Evolutionary conservation across 1,140 invertebrate species (phyloP), one percentile per base, ranked within the genome.

Genomic region (Bemisia tabaci): DNA sequence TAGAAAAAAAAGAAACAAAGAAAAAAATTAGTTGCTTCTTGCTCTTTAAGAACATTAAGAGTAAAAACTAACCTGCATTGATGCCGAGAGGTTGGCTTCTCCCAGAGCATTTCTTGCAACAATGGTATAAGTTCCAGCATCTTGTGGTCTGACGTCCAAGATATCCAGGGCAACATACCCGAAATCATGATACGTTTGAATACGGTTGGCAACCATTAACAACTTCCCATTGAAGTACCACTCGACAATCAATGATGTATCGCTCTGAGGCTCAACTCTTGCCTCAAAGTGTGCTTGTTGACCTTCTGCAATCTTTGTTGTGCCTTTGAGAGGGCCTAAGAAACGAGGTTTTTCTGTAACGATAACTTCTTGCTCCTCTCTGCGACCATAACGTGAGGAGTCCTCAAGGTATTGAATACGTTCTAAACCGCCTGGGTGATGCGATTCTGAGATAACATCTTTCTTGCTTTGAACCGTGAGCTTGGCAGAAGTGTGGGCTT

Each of bases 251-350:
- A 97, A 86, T 1, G 86, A 89, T 2, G 91, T 79, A 77, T 97
- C 95, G 74, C 85, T 94, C 75, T 93, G 90, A 1, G 95, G 95
- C 74, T 97, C 94, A 59, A 96, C 87, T 66, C 93, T 87, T 58
- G 90, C 91, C 82, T 98, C 95, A 75, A 98, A 98, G 75, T 98
- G 95, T 69, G 94, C 94, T 39, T 91, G 83, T 80, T 98, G 94
- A 12, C 92, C 91, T 81, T 98, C 96, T n/a, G 92, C 84, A 70
- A 98, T 90, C 74, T 93, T 93, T 73, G 88, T 94, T 12, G 92
- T 94, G 25, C 92, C 91, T 76, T 94, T 93, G 9, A 95, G 75
- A 59, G 87, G 89, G 68, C 90, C 89, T 60, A 94, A 81, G 78
- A 95, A 95, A 73, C 87, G 82, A 26, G 92, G 92, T 70, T 88